Base-by-base conservation (phyloP, 2,113 vertebrate species). In the Haemorhous mexicanus region DNA sequence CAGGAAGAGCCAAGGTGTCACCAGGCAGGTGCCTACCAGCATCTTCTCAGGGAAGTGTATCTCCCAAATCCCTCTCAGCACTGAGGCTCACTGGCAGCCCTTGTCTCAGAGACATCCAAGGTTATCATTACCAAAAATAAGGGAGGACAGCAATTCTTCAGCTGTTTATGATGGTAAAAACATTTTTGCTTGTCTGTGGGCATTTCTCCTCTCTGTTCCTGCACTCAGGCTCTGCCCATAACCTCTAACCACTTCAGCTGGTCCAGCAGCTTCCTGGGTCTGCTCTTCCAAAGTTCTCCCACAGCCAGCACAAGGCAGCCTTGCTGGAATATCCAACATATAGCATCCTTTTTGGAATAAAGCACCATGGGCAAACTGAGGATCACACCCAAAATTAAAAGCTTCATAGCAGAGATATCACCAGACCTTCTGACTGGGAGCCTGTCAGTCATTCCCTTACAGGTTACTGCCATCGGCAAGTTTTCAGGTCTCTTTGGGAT, bases 211-310 rank as follows among this genome's bases (percentile, higher is more conserved):
- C 46, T 14, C 9, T 9, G 12, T 16, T 88, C 44, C 46, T 30
- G 28, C 2, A 0, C 46, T 72, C 33, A 26, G 27, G 4, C 46
- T 78, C 63, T 84, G 47, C 35, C 66, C 47, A 20, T 62, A 13
- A 4, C 21, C 33, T 72, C 47, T 27, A 47, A 23, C 32, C 0
- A 0, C 18, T 62, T 46, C 9, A 81, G 30, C 44, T 12, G 11
- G 15, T 39, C 50, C n/a, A 77, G 27, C 69, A 80, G 14, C 27
- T 30, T 44, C 33, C 58, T 4, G 28, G 22, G 23, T 50, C 13
- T 24, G 49, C 15, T 77, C 59, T 53, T 78, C 27, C 19, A 58
- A 43, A 47, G 28, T 32, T 75, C 15, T 89, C 27, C 43, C 32
- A n/a, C 28, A 56, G 16, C 30, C 53, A 77, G 64, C 21, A 39